Evolutionary conservation across 2,797 vertebrate genomes (phyloP), one percentile per base, ranked within the genome.

Genomic region (Argentina silus): DNA sequence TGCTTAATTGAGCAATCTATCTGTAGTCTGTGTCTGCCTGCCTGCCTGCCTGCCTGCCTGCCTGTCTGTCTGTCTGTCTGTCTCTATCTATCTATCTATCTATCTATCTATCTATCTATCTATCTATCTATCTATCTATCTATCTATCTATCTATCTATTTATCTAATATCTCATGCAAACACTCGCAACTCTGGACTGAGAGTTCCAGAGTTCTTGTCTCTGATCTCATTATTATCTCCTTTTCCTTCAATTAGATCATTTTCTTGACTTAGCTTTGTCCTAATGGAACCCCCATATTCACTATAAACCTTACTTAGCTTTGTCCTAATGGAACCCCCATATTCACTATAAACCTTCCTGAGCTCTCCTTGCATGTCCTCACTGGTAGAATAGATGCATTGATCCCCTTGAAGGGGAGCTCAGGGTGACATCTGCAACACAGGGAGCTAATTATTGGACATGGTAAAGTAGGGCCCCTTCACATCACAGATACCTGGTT

Each of bases 281-380:
- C 60, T 8, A 62, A 36, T 15, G 3, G 2, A 15, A 4, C 53
- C 65, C 4, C 2, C 56, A 59, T 19, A 11, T 59, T 59, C 55
- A 21, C 19, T 17, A 15, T 8, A 17, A 56, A 7, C n/a, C 17
- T 19, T 59, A 1, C 76, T 55, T 0, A 68, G 27, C 66, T 88
- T 9, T 27, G 42, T 51, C 15, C 50, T 21, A 10, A 21, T 57
- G 17, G 7, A n/a, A 55, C 15, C n/a, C 47, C 2, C 56, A 59
- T 19, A 11, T 59, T 59, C 55, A 21, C 19, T 17, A 15, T 8
- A 17, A 56, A 7, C n/a, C 17, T 19, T 59, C 8, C 76, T 55
- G 0, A 68, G 27, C 66, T 88, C 77, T 73, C 73, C 70, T 85
- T 81, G 72, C 73, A 47, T 67, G 77, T 82, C 82, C 85, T 85